Conservation (phyloP, 2,113 vertebrate genomes). For the Monarcha castaneiventris region DNA sequence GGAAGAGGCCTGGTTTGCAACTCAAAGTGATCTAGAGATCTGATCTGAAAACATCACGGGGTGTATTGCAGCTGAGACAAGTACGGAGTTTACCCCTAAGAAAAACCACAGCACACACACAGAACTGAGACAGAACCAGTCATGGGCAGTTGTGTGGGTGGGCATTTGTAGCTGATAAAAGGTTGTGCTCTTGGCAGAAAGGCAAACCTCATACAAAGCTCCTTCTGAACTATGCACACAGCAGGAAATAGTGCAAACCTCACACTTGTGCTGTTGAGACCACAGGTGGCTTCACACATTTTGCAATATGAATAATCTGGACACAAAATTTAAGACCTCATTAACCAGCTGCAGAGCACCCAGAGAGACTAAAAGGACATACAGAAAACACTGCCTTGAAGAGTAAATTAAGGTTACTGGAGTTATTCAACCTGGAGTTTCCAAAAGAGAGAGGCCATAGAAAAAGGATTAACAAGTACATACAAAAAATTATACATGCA, state of each 20-base stretch:
- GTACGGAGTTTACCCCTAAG: neutral
- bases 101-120: neutral
- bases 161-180: neutral
- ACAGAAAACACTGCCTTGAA: neutral
- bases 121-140: neutral
- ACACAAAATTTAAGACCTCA: neutral
- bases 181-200: neutral
- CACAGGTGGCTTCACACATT: neutral
- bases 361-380: neutral
- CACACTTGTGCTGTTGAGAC: neutral
- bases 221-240: neutral
- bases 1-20: neutral
- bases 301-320: neutral
- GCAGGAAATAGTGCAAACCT: neutral
- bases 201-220: neutral
- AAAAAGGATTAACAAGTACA: neutral
- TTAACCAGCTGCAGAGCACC: neutral
- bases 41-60: neutral
- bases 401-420: neutral
- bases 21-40: neutral
- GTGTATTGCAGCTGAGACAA: neutral
- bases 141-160: neutral
- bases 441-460: neutral
- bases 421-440: neutral
- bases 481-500: rapidly evolving